These are phyloP conservation scores for Muschampia plurimacula DNA, from an alignment of 2,888 invertebrate species.

Conservation along the genomic window DNA sequence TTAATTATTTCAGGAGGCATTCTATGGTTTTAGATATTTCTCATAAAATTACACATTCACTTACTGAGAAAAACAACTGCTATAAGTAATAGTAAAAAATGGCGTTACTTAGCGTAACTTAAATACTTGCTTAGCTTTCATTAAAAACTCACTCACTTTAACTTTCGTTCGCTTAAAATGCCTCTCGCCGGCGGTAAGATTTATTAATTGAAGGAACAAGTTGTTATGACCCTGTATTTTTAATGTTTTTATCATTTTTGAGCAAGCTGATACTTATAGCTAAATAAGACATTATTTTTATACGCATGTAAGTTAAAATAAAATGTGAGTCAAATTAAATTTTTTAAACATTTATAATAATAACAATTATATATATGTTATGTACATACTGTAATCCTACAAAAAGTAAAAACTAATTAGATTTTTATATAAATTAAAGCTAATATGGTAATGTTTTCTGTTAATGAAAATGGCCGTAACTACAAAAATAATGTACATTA, in stretches of 20 bases:
- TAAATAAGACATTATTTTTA: constrained; percentile 32
- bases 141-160: no score
- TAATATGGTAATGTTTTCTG: constrained; percentile 65
- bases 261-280: constrained; percentile 55
- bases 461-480: constrained; percentile 30
- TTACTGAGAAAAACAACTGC: no score
- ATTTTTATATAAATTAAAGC: constrained; percentile 59
- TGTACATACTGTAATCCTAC: background rate
- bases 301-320: background rate
- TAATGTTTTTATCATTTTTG: constrained; percentile 57
- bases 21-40: no score
- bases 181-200: background rate
- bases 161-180: no score
- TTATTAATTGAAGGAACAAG: constrained; percentile 49
- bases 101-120: no score
- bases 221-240: constrained; percentile 57
- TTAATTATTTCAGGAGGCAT: no score
- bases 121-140: no score
- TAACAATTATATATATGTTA: background rate
- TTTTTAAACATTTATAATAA: background rate
- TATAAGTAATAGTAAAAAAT: no score
- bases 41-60: no score
- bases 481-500: background rate
- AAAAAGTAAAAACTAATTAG: constrained; percentile 36
- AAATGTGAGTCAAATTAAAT: background rate